Percentiles rank a stretch among this genome's conserved stretches.
These are phyloP conservation scores for Dermochelys coriacea DNA, from an alignment of 2,797 vertebrate genomes.

Conservation along the genomic window DNA sequence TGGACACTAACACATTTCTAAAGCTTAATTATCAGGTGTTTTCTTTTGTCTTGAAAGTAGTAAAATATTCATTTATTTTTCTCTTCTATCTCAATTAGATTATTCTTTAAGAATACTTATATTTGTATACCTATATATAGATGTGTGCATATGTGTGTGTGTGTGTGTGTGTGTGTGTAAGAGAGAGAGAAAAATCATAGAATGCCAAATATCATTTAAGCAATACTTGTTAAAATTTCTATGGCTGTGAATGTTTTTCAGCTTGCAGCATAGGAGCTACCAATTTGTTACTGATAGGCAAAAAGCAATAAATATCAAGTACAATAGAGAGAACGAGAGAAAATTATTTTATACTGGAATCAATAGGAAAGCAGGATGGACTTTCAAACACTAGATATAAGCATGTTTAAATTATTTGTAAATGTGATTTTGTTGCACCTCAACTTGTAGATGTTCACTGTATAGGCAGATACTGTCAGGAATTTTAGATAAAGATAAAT, in stretches of 20 bases:
- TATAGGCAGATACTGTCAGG: not conserved
- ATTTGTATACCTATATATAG: not conserved
- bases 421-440: not conserved
- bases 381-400: not conserved
- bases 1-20: not conserved
- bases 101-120: not conserved
- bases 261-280: not conserved
- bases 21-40: not conserved
- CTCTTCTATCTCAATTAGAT: not conserved
- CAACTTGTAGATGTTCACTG: not conserved
- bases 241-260: not conserved
- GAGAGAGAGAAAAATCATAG: not conserved
- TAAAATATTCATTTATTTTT: not conserved
- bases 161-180: not conserved
- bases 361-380: not conserved
- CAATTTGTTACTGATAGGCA: not conserved
- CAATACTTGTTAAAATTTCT: not conserved
- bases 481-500: slow-evolving; percentile 48
- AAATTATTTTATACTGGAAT: not conserved
- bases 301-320: not conserved
- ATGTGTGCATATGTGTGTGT: not conserved
- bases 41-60: not conserved
- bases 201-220: not conserved
- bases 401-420: not conserved
- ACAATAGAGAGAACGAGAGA: not conserved